Evolutionary conservation across 2,797 vertebrate genomes (phyloP), one percentile per base, ranked within the genome.

Genomic region (Hydrocynus forskahlii): DNA sequence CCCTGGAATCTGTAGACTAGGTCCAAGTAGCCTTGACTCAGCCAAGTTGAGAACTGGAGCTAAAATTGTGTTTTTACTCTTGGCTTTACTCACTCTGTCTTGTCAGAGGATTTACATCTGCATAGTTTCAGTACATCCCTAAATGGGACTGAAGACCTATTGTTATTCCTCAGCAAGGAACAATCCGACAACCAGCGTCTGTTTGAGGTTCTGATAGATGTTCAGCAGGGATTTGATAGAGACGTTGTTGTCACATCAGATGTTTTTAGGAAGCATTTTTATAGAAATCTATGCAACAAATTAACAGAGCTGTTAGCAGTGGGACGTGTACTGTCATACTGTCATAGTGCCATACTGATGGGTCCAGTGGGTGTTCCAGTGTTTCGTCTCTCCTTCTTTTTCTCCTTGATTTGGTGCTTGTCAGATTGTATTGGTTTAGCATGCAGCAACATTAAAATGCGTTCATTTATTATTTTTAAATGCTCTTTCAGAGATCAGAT

Each of bases 401-500:
- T 48, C 45, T 59, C 1, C 35, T 74, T 74, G 71, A 59, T 73
- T 55, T 40, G 21, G 19, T 21, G n/a, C 19, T 74, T 45, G 23
- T 59, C 43, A 5, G 7, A 55, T 69, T 55, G 25, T 59, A 16
- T 70, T 8, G 57, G 5, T 17, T n/a, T n/a, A 50, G 23, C 68
- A 16, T 23, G 12, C 68, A 50, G 21, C 25, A 16, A 29, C 25
- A 23, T 23, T 17, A 4, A 48, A 25, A 8, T 59, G 13, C 19
- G 57, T 71, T 9, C 23, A 59, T 63, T 71, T 63, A 8, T 40
- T 81, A 79, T 21, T 4, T 59, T 68, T n/a, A 40, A 48, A 40
- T 55, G 40, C 50, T 12, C 25, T 84, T 86, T 52, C 89, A 97
- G 95, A 94, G 98, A 81, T 93, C 94, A 0, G 95, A 99, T 0